A percentile compares a stretch with the other conserved stretches of the same genome.
phyloP scores from a whole-genome alignment of 2,888 invertebrate genomes.

The Pyrocoelia pectoralis region DNA sequence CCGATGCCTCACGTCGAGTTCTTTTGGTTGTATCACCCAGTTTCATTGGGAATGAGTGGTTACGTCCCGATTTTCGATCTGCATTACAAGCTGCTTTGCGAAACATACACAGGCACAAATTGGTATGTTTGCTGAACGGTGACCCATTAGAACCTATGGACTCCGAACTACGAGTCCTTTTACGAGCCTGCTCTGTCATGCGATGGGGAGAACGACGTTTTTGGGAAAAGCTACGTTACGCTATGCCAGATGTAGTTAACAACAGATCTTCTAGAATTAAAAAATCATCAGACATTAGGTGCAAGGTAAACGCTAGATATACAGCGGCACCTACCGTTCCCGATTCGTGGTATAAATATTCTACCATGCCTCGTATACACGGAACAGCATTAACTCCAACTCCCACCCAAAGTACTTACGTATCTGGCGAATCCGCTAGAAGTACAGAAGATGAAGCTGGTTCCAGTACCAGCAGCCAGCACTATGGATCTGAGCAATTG shows the following conservation, averaged over 20 bases:
- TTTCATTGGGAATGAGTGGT: constrained; percentile 86
- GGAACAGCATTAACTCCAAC: constrained; percentile 65
- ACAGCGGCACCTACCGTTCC: constrained; percentile 77
- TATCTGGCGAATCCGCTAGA: constrained; percentile 65
- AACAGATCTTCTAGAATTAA: constrained; percentile 65
- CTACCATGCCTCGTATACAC: constrained; percentile 67
- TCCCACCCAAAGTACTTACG: constrained; percentile 67
- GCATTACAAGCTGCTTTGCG: constrained; percentile 81
- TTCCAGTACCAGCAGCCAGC: constrained; percentile 64
- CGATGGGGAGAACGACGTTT: constrained; percentile 82
- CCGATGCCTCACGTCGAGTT: constrained; percentile 74
- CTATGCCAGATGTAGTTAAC: constrained; percentile 78
- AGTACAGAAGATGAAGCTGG: constrained; percentile 65
- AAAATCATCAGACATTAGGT: constrained; percentile 64
- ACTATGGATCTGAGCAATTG: constrained; percentile 70
- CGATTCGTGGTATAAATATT: constrained; percentile 76
- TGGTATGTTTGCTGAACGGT: constrained; percentile 70
- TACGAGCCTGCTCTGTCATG: constrained; percentile 75
- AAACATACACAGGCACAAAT: constrained; percentile 69
- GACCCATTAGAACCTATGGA: constrained; percentile 77
- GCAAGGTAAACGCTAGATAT: constrained; percentile 69
- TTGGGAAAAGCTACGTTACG: constrained; percentile 83
- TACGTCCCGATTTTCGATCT: constrained; percentile 79
- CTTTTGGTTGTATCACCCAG: constrained; percentile 82
- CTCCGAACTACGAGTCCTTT: constrained; percentile 76